Evolutionary conservation across 2,888 invertebrate genomes (phyloP).

Genomic region (Leucophora obtusa): DNA sequence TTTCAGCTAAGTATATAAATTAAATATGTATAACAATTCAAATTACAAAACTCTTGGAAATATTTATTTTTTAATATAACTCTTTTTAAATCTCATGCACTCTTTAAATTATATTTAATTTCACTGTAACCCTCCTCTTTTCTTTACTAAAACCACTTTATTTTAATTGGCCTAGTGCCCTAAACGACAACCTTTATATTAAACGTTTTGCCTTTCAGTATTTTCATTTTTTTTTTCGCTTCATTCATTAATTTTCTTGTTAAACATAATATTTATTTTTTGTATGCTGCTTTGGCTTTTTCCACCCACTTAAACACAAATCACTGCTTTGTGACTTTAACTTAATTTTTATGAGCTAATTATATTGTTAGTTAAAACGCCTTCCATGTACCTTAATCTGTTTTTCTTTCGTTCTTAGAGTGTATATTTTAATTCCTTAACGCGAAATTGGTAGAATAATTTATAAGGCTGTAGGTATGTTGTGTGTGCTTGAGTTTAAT

Average conservation of each 20-base stretch:
- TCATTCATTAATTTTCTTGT: conserved; percentile 49
- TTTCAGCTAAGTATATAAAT: no score
- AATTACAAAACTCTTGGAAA: no score
- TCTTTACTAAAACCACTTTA: conserved; percentile 38
- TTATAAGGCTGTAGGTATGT: no score
- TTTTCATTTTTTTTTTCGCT: conserved; percentile 12
- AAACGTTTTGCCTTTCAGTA: conserved; percentile 26
- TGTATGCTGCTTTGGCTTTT: conserved; percentile 49
- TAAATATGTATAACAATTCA: no score
- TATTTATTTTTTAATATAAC: no score
- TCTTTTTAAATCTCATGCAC: no score
- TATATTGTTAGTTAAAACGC: conserved; percentile 62
- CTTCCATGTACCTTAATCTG: conserved; percentile 21
- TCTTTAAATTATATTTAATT: no score
- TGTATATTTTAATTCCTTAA: conserved; percentile 37
- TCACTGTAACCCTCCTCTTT: no score
- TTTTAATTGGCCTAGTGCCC: conserved; percentile 61
- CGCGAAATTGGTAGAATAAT: not conserved
- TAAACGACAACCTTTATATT: conserved; percentile 54
- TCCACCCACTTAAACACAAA: conserved; percentile 63
- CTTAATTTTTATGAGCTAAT: conserved; percentile 64
- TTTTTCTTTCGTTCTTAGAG: conserved; percentile 12
- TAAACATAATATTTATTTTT: conserved; percentile 53
- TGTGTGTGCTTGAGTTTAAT: conserved; percentile 17
- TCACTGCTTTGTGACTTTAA: conserved; percentile 61